Conservation (phyloP, 1,140 invertebrate genomes). For the Neodiprion lecontei region DNA sequence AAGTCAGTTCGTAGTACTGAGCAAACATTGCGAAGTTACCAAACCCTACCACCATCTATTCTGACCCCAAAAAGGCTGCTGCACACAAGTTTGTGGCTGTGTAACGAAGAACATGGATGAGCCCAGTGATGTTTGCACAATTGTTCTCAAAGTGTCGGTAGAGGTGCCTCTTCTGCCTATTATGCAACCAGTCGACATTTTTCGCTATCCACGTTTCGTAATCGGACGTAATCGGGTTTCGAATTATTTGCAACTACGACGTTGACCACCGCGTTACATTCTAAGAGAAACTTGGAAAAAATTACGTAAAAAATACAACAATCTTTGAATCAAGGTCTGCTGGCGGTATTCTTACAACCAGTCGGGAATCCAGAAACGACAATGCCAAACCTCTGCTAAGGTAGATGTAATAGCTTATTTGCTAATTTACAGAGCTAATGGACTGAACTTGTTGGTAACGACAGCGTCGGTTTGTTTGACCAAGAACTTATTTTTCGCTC, state of each 20-base stretch:
- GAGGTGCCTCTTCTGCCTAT: not conserved
- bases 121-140: not conserved
- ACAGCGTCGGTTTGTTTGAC: not conserved
- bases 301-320: not conserved
- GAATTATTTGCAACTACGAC: not conserved
- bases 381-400: not conserved
- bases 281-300: not conserved
- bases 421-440: conserved; percentile 5
- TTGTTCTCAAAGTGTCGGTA: not conserved
- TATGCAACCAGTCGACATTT: not conserved
- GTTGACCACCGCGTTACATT: not conserved
- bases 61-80: too few relatives aligned
- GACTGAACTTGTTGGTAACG: not conserved
- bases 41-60: not conserved
- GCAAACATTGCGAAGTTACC: not conserved
- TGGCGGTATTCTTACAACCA: not conserved
- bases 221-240: conserved; percentile 1
- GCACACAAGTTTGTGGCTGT: too few relatives aligned
- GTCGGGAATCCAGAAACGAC: not conserved
- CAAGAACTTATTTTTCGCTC: too few relatives aligned
- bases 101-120: too few relatives aligned
- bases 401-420: not conserved
- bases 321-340: not conserved
- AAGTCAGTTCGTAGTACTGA: not conserved
- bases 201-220: not conserved